phyloP scores from a whole-genome alignment of 2,888 invertebrate species.

The Coenonympha glycerion region DNA sequence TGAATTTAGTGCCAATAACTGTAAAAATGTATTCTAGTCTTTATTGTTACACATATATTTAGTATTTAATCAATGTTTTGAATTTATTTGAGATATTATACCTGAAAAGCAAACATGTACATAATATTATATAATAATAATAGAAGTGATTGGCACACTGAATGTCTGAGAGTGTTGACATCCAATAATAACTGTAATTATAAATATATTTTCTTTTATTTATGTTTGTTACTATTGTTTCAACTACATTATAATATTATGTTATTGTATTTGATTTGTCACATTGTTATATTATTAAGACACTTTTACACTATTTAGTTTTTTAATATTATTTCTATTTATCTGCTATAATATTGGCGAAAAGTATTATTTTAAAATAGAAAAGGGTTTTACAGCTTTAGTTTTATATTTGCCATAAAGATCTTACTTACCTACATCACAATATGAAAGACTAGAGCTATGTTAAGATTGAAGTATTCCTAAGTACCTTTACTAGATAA shows the following conservation, averaged over 20 bases:
- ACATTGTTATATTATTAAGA: neutral
- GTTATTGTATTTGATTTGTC: slow-evolving; percentile 4
- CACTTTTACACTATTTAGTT: neutral
- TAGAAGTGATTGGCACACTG: slow-evolving; percentile 64
- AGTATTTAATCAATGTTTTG: slow-evolving; percentile 70
- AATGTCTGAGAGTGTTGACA: slow-evolving; percentile 55
- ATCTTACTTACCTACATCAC: slow-evolving; percentile 8
- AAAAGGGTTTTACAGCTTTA: neutral
- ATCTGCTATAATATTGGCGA: no score
- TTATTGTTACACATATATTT: slow-evolving; percentile 75
- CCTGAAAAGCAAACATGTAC: slow-evolving; percentile 36
- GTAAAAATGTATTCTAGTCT: slow-evolving; percentile 77
- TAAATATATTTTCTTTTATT: slow-evolving; percentile 36
- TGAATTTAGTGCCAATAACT: slow-evolving; percentile 76
- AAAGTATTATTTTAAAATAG: slow-evolving; percentile 3
- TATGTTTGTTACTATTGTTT: slow-evolving; percentile 5
- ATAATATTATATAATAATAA: slow-evolving; percentile 5
- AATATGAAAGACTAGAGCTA: slow-evolving; percentile 4
- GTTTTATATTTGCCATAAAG: neutral
- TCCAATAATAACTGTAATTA: slow-evolving; percentile 38
- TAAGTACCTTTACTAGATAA: slow-evolving; percentile 21
- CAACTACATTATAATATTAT: neutral
- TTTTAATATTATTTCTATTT: neutral
- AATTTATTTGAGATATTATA: slow-evolving; percentile 62
- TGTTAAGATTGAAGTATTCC: slow-evolving; percentile 17